Base-by-base conservation (phyloP, 2,888 invertebrate species). In the Bimastos eiseni region DNA sequence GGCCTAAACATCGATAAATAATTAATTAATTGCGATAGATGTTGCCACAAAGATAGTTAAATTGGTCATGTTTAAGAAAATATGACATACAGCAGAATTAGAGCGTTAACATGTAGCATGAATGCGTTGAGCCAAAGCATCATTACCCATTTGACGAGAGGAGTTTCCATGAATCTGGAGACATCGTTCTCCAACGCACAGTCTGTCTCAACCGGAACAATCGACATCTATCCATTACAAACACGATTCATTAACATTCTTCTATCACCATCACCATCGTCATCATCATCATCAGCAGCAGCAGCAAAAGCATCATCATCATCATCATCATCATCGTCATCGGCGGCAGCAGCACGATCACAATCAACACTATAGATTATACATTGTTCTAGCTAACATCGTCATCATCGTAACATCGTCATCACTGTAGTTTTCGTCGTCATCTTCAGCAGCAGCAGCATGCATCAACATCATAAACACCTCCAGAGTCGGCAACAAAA, bases 101-200 rank as follows among this genome's bases (percentile, higher is more conserved):
- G 44, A 24, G 1, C 11, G 49, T 24, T 49, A 49, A 24, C 41
- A 17, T 41, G 41, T 41, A 13, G 5, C 13, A 24, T 21, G 49
- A 4, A 5, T 49, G 15, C 24, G 2, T 49, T 49, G 49, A 49
- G 49, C 49, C 24, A 49, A 49, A 24, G 6, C 21, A 4, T 41
- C 8, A 11, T 70, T 86, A 86, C 86, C 86, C 86, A 86, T 37
- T 86, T 34, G 36, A 86, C 86, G n/a, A 86, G 21, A 86, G 86
- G 86, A 34, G n/a, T 86, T 34, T 86, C 6, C 86, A 86, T 86
- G 86, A 86, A 86, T 34, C 15, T 86, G 34, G 86, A 19, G 86
- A 86, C 86, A 37, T 86, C 36, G 19, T 86, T 24, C 4, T 86
- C 24, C 36, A 19, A 34, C 37, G 34, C 6, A 13, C 86, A 86